Base-by-base conservation (phyloP, 2,888 invertebrate species). In the Tipula confusa region DNA sequence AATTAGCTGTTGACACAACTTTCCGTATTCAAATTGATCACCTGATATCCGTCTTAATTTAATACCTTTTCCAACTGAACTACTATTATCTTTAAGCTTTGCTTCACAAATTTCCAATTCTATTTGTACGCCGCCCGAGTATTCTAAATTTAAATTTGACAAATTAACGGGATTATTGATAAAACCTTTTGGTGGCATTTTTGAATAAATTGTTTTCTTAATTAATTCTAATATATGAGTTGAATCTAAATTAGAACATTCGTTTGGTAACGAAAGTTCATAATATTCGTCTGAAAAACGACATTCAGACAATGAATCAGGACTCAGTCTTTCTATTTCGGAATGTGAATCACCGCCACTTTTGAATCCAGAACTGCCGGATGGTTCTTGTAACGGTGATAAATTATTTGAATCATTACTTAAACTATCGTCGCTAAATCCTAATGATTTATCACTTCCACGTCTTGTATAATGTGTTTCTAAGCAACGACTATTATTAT, bases 41-140 rank as follows among this genome's bases (percentile, higher is more conserved):
- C 97, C 97, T 0, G 96, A 96, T 86, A 97, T 95, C 87, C 96
- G 91, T 84, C 96, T 90, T 93, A 97, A 93, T 86, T 96, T 96
- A 86, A 97, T 91, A 6, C 96, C 96, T 86, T 95, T 96, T 83
- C 93, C 93, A 64, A 64, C 64, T 87, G 94, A 94, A 87, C 93
- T 91, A 64, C 91, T 90, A 31, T 83, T 82, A 85, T 89, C 89
- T 80, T 88, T 88, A 86, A 87, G 88, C 86, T 94, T 92, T 85
- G 94, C 93, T 86, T 95, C 94, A 87, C 93, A 94, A 9, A 97
- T 93, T 86, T 95, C 93, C 87, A 97, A 89, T 87, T 96, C 96
- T 36, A 97, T 96, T 89, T 96, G 96, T 85, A 97, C 93, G 0
- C 96, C 96, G 0, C 95, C 95, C 0, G 95, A 95, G 87, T 95